Evolutionary conservation across 2,888 invertebrate species (phyloP), one percentile per base, ranked within the genome.

Genomic region (Heliothis peltigera): DNA sequence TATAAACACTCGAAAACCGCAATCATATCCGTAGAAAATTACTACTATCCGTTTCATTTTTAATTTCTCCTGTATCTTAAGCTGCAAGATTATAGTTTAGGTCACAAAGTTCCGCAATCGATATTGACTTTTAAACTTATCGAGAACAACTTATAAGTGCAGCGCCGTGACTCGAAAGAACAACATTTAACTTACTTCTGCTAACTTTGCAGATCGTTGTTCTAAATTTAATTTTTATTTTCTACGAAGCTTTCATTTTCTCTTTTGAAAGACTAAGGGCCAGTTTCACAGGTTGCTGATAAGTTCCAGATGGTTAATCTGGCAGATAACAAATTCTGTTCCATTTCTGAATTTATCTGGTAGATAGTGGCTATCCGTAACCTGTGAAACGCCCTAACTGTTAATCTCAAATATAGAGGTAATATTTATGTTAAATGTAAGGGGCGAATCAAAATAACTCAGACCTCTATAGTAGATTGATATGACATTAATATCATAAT

Each of bases 131-230:
- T 60, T 15, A 60, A 52, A 69, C 48, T 43, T 28, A 49, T 43
- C 28, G 47, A 60, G 43, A 60, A 54, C 43, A 60, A 54, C 49
- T 60, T 42, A 5, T 22, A 58, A 67, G 28, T 51, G 51, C 68
- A 58, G 44, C 49, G 28, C 42, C n/a, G 25, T 68, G 53, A 32
- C 21, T 39, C 1, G 18, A 15, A 52, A 58, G 51, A 52, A 51
- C 51, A 66, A 51, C 32, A 56, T 47, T 66, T 47, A 49, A 67
- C 48, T 43, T 10, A 25, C 21, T 67, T 48, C 6, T 25, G 10
- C 19, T 25, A 53, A 53, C 35, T 60, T 43, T 17, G 22, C 18
- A 8, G 18, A 42, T 22, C 8, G 21, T 51, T 44, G 17, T 51
- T 10, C 22, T 32, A 43, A 35, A 47, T 49, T 10, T 18, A 5